Evolutionary conservation across 2,888 invertebrate genomes (phyloP), one percentile per base, ranked within the genome.

Genomic region (Seladonia tumulorum): DNA sequence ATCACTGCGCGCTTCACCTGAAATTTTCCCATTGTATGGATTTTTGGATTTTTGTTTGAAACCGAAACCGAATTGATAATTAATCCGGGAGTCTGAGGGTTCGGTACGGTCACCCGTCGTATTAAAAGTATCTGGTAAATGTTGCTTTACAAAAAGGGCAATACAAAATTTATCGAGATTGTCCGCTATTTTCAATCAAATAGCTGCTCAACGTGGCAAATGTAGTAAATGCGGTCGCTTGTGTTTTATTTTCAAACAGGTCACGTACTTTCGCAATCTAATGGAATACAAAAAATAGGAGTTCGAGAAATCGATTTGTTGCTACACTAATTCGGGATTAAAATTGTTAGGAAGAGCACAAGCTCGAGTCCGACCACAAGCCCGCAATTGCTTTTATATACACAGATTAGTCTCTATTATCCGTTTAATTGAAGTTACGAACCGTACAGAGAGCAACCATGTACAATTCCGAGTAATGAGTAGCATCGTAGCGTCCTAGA

Each of bases 391-490:
- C 60, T 60, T 60, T 60, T 63, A 63, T 29, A 29, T 25, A 29
- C 29, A 29, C 29, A 16, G 16, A 29, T 63, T 63, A 63, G 63
- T 7, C 7, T 12, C 16, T 29, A 63, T 29, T 63, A 63, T 29
- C 29, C 29, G 63, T 63, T 29, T 63, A 63, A 63, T 63, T 63
- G 63, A 29, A 63, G 63, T 63, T 63, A 63, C 29, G 29, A 29
- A 63, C 63, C 29, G 29, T 29, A 29, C 63, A 29, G 63, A 25
- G 29, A 63, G 18, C 68, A 68, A 16, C 63, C 29, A 29, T 29
- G 63, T 29, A 16, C 63, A 63, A 29, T 63, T 63, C 16, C 63
- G 25, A 63, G 63, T 29, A 63, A 63, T 63, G 25, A 16, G 63
- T 29, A 29, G 63, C 29, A 29, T 29, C 29, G 29, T 16, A 16